A percentile compares a stretch with the other conserved stretches of the same genome.
phyloP scores from a whole-genome alignment of 2,113 vertebrate genomes.

The Silurus meridionalis region DNA sequence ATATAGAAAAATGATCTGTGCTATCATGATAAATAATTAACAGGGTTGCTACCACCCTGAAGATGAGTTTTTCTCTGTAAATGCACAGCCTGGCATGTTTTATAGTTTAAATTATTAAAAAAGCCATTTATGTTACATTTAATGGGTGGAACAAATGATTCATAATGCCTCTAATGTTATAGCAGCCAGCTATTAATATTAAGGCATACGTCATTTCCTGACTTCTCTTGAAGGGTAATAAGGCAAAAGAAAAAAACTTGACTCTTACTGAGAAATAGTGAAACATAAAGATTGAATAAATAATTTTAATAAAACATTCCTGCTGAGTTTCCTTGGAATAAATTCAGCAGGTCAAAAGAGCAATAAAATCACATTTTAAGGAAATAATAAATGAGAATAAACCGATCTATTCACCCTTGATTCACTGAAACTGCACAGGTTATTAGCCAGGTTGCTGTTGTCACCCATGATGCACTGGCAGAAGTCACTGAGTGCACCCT shows the following conservation, averaged over 20 bases:
- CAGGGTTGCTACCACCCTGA: not conserved
- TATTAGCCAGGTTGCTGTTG: conserved; percentile 40
- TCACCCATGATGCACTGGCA: conserved; percentile 39
- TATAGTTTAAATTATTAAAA: not conserved
- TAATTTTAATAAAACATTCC: not conserved
- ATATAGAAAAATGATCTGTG: not conserved
- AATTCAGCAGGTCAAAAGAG: not conserved
- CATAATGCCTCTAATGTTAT: not conserved
- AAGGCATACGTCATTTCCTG: not conserved
- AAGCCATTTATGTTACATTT: not conserved
- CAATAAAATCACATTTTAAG: not conserved
- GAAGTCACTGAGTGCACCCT: conserved; percentile 40
- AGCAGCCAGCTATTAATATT: not conserved
- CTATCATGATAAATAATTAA: not conserved
- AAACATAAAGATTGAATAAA: not conserved
- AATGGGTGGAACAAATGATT: not conserved
- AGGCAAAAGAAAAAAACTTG: not conserved
- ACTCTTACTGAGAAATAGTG: not conserved
- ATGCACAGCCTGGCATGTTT: not conserved
- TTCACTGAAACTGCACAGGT: not conserved
- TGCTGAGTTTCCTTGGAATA: not conserved
- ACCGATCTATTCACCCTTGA: not conserved
- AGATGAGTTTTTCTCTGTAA: not conserved
- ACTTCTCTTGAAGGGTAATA: not conserved
- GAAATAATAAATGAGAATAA: not conserved